Conservation (phyloP, 1,140 invertebrate genomes). For the Nixonia krombeini region DNA sequence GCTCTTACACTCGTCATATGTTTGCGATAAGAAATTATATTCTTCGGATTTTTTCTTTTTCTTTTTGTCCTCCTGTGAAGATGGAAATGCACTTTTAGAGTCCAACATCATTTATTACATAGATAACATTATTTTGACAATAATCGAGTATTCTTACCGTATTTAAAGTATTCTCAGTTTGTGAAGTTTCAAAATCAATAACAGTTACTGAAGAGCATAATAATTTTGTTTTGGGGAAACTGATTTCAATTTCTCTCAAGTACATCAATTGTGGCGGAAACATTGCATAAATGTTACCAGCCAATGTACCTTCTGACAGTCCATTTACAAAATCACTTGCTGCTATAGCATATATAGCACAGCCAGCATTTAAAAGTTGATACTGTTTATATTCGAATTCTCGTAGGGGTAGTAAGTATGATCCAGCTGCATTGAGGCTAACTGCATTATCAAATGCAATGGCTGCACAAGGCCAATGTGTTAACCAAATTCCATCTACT, state of each 20-base stretch:
- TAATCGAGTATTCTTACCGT: constrained; percentile 33
- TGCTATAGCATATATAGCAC: constrained; percentile 57
- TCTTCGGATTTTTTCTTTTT: constrained; percentile 46
- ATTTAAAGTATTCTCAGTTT: constrained; percentile 17
- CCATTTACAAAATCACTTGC: constrained; percentile 65
- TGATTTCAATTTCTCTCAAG: constrained; percentile 54
- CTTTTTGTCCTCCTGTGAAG: constrained; percentile 36
- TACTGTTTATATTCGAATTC: constrained; percentile 61
- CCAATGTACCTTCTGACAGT: constrained; percentile 64
- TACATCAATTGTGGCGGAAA: constrained; percentile 67
- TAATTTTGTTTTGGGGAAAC: constrained; percentile 51
- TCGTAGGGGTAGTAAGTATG: constrained; percentile 60
- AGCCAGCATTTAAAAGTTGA: constrained; percentile 61
- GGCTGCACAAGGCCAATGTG: constrained; percentile 64
- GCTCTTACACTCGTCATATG: constrained; percentile 58
- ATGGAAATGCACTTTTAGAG: too few relatives aligned
- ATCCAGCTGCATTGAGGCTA: constrained; percentile 58
- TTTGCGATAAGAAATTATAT: constrained; percentile 58
- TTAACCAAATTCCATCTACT: constrained; percentile 63
- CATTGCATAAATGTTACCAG: constrained; percentile 66
- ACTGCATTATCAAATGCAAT: constrained; percentile 63
- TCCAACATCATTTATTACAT: too few relatives aligned
- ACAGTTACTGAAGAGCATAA: constrained; percentile 45
- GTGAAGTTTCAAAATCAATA: constrained; percentile 34
- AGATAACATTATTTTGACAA: too few relatives aligned